Evolutionary conservation across 2,113 vertebrate genomes (phyloP).

Genomic region (Speoplatyrhinus poulsoni): DNA sequence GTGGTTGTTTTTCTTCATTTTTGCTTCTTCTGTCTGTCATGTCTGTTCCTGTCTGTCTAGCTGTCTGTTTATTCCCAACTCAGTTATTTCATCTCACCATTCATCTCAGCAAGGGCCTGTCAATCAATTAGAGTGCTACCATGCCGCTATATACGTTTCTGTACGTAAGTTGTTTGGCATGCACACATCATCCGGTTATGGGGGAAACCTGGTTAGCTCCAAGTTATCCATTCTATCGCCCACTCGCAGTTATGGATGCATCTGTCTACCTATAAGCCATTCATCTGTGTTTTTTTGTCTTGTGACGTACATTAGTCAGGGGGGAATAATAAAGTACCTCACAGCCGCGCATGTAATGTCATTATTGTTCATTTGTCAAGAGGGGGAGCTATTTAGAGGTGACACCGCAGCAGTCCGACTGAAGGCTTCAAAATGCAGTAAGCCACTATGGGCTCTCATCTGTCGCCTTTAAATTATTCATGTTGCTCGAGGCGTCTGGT

Average conservation of each 20-base stretch:
- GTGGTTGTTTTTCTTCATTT: neutral
- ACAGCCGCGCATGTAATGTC: slow-evolving; percentile 38
- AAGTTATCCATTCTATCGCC: slow-evolving; percentile 8
- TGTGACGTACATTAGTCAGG: slow-evolving; percentile 56
- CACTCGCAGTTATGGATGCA: slow-evolving; percentile 32
- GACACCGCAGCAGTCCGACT: neutral
- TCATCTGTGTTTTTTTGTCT: slow-evolving; percentile 54
- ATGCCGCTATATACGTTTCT: slow-evolving; percentile 13
- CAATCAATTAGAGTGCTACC: slow-evolving; percentile 17
- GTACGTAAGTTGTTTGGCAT: neutral
- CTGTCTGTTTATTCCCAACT: neutral
- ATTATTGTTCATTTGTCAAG: slow-evolving; percentile 65
- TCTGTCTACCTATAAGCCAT: slow-evolving; percentile 38
- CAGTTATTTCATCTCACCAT: slow-evolving; percentile 12
- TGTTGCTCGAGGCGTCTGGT: slow-evolving; percentile 47
- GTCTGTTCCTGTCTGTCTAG: slow-evolving; percentile 13
- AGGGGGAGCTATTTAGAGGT: slow-evolving; percentile 25
- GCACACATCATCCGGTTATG: slow-evolving; percentile 10
- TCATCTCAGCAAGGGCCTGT: slow-evolving; percentile 16
- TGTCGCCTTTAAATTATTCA: slow-evolving; percentile 66
- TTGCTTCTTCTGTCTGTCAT: neutral
- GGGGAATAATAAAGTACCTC: slow-evolving; percentile 38
- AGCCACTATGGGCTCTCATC: slow-evolving; percentile 46
- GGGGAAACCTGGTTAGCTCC: slow-evolving; percentile 39
- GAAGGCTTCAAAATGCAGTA: slow-evolving; percentile 34